Evolutionary conservation across 2,888 invertebrate genomes (phyloP), one percentile per base, ranked within the genome.

Genomic region (Chaitophorus viminalis): DNA sequence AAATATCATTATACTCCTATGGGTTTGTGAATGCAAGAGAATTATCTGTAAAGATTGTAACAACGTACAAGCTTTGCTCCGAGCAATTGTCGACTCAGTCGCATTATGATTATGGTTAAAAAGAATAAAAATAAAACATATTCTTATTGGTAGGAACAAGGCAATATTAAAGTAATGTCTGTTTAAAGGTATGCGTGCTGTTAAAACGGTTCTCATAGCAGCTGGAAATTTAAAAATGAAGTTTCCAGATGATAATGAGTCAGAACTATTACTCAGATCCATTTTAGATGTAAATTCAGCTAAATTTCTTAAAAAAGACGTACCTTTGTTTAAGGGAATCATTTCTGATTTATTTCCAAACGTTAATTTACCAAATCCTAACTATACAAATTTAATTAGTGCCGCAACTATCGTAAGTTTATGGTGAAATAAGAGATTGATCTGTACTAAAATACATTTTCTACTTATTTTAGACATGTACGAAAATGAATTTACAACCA

Each of bases 301-400:
- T 0, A 98, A 98, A 91, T 98, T 98, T 92, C 92, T 98, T 89
- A 95, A 95, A 0, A 95, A 96, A 91, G 98, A 98, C 92, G 94
- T 98, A 65, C 96, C 97, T 0, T 92, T 98, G 36, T 93, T 93
- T 90, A 91, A 93, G 91, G 97, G 97, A 29, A 98, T 98, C 89
- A 96, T 98, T 90, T 95, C 96, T 0, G 98, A 98, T 92, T 92
- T 98, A 90, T 98, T 98, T 91, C 98, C 98, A 0, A 96, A 95
- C 0, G 93, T 96, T 0, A 91, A 74, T 46, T 74, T 81, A 31
- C n/a, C 79, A 31, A 81, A 75, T 87, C 46, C 39, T 31, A n/a
- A 75, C 25, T 46, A 87, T n/a, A 60, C 39, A 31, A 74, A 75
- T 81, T 74, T 87, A 33, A 75, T 88, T 70, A 36, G 29, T 54